Percentiles rank a stretch among this genome's conserved stretches.
Evolutionary conservation across 1,140 invertebrate species (phyloP).

Genomic region (Pseudomyrmex concolor): DNA sequence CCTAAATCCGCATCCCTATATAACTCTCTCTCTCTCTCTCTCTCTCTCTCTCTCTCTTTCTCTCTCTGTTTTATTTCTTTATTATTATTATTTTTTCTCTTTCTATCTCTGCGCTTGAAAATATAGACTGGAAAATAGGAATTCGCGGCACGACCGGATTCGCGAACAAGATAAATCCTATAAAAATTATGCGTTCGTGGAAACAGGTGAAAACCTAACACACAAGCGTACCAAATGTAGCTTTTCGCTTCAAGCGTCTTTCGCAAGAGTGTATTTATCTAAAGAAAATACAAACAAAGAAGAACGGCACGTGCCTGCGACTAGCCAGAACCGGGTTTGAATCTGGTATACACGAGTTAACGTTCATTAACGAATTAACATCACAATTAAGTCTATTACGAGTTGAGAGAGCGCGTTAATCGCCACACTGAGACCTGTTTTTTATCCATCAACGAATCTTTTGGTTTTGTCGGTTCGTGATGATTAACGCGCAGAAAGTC

Average conservation of each 20-base stretch:
- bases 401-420: conserved; percentile 7
- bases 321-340: conserved; percentile 13
- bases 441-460: background rate
- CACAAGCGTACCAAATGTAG: background rate
- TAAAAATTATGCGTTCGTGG: background rate
- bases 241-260: background rate
- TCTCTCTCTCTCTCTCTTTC: background rate
- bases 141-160: background rate
- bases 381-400: conserved; percentile 53
- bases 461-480: background rate
- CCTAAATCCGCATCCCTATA: conserved; percentile 22
- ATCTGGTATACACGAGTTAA: conserved; percentile 51
- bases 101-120: conserved; percentile 35
- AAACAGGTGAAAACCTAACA: background rate
- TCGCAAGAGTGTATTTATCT: background rate
- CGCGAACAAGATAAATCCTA: background rate
- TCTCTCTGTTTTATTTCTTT: background rate
- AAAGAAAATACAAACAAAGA: too few species aligned
- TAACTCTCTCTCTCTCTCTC: background rate
- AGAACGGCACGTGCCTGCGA: background rate
- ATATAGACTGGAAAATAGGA: conserved; percentile 56
- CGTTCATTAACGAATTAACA: conserved; percentile 61
- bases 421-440: background rate
- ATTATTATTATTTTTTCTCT: background rate
- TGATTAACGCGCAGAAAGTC: conserved; percentile 22